Conservation (phyloP, 2,888 invertebrate species). For the Opisthograptis luteolata region DNA sequence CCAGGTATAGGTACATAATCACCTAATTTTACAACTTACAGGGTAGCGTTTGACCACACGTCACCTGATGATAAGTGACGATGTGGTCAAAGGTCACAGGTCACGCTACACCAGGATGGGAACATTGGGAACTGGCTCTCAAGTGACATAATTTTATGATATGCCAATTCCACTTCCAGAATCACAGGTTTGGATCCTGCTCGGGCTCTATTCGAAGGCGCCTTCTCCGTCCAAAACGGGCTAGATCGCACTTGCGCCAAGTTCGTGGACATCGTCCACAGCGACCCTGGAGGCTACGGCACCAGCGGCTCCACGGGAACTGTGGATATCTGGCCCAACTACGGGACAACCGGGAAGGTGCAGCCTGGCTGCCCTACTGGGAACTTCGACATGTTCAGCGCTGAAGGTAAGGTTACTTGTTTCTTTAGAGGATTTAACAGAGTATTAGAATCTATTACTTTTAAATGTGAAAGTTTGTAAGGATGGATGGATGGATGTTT, state of each 20-base stretch:
- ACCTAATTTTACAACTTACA: no score
- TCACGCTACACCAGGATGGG: no score
- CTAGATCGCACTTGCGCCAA: conserved; percentile 80
- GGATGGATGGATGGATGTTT: no score
- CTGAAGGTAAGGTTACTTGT: conserved; percentile 54
- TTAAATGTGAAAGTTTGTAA: no score
- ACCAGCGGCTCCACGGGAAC: conserved; percentile 76
- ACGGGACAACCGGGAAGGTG: conserved; percentile 55
- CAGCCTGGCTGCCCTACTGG: conserved; percentile 83
- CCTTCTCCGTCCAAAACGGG: conserved; percentile 52
- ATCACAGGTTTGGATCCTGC: conserved; percentile 85
- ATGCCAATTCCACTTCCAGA: conserved; percentile 59
- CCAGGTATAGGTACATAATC: no score
- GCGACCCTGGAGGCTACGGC: conserved; percentile 85
- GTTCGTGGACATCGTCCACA: conserved; percentile 87
- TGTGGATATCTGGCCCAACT: conserved; percentile 86
- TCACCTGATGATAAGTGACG: no score
- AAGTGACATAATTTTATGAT: no score
- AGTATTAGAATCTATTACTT: no score
- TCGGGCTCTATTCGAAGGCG: conserved; percentile 82
- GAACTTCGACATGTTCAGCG: conserved; percentile 58
- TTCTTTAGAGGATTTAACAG: neutral
- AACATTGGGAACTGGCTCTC: no score
- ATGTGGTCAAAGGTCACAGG: no score
- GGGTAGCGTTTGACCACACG: no score